phyloP scores from a whole-genome alignment of 1,140 invertebrate genomes.

The Monomorium pharaonis region DNA sequence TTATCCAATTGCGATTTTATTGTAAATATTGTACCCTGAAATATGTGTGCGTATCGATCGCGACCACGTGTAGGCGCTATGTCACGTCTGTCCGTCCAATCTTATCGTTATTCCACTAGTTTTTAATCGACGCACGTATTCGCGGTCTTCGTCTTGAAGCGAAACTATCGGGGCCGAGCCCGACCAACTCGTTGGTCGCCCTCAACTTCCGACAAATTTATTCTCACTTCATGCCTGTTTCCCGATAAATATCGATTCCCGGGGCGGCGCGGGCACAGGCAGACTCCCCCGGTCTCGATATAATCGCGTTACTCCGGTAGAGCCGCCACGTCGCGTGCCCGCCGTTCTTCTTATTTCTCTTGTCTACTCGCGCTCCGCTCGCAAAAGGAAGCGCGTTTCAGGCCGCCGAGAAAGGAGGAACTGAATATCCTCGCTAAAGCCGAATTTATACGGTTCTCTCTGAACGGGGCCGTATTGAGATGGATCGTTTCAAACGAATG shows the following conservation, averaged over 20 bases:
- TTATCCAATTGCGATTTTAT: not conserved
- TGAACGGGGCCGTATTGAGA: not conserved
- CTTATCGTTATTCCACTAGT: slow-evolving; percentile 52
- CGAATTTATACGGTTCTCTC: slow-evolving; percentile 49
- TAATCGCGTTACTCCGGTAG: slow-evolving; percentile 78
- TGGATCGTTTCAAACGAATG: not conserved
- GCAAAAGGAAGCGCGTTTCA: slow-evolving; percentile 46
- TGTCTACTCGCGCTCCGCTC: slow-evolving; percentile 49
- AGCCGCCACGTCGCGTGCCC: slow-evolving; percentile 67
- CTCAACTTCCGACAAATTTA: slow-evolving; percentile 79
- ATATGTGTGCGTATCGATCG: not conserved
- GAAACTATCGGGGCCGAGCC: not conserved
- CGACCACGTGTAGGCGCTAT: not conserved
- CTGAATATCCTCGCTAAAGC: slow-evolving; percentile 50
- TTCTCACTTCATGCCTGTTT: slow-evolving; percentile 65
- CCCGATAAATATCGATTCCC: slow-evolving; percentile 76
- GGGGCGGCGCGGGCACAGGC: slow-evolving; percentile 7
- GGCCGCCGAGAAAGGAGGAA: not conserved
- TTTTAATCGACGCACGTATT: slow-evolving; percentile 51
- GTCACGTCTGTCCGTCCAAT: not conserved
- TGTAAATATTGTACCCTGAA: not conserved
- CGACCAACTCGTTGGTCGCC: slow-evolving; percentile 57
- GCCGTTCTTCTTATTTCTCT: slow-evolving; percentile 69
- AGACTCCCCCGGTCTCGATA: slow-evolving; percentile 60
- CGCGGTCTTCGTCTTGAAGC: slow-evolving; percentile 24